Conservation (phyloP, 2,888 invertebrate genomes). For the Parascotia fuliginaria region DNA sequence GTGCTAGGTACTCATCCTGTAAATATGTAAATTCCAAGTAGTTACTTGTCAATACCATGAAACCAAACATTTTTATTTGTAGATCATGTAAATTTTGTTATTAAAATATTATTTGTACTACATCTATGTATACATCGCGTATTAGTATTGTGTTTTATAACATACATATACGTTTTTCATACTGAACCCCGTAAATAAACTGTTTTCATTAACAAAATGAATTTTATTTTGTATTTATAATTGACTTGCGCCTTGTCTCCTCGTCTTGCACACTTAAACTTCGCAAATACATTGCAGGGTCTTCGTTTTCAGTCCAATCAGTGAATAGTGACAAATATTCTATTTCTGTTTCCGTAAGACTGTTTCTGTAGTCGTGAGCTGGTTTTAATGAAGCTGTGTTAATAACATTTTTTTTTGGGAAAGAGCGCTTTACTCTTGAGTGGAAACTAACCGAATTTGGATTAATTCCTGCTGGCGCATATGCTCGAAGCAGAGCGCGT, state of each 20-base stretch:
- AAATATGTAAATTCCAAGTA: conserved; percentile 84
- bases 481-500: conserved; percentile 70
- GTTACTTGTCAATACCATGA: conserved; percentile 80
- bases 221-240: conserved; percentile 21
- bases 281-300: conserved; percentile 64
- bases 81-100: conserved; percentile 82
- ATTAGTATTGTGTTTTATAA: conserved; percentile 75
- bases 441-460: conserved; percentile 18
- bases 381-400: conserved; percentile 17
- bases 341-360: conserved; percentile 61
- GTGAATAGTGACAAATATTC: conserved; percentile 75
- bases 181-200: conserved; percentile 79
- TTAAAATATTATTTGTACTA: conserved; percentile 69
- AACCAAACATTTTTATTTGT: conserved; percentile 83
- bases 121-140: conserved; percentile 58
- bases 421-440: conserved; percentile 6
- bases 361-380: conserved; percentile 22
- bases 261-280: conserved; percentile 29
- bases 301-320: conserved; percentile 69
- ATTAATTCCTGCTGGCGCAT: conserved; percentile 52
- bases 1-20: conserved; percentile 69
- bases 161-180: conserved; percentile 71
- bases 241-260: neutral
- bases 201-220: conserved; percentile 70
- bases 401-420: conserved; percentile 20